Evolutionary conservation across 2,888 invertebrate species (phyloP).

Genomic region (Timema podura): DNA sequence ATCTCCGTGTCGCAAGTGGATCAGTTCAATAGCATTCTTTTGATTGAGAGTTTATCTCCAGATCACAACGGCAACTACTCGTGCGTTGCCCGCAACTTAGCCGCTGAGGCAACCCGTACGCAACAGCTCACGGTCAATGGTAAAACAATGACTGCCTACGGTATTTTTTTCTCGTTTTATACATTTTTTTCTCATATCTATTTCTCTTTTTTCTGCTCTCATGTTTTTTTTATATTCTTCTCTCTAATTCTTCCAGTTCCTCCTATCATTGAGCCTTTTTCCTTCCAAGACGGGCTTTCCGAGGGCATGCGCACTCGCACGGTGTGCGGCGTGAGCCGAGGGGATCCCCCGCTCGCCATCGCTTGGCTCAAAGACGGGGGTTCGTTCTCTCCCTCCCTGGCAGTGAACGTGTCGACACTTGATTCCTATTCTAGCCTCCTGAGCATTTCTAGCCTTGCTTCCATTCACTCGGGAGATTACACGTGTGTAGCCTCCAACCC

Average conservation of each 20-base stretch:
- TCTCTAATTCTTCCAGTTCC: slow-evolving; percentile 63
- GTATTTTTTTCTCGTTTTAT: slow-evolving; percentile 38
- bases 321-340: slow-evolving; percentile 74
- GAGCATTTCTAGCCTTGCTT: slow-evolving; percentile 71
- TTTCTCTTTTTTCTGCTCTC: slow-evolving; percentile 55
- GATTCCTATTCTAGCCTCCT: slow-evolving; percentile 74
- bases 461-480: slow-evolving; percentile 71
- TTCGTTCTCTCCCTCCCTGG: slow-evolving; percentile 60
- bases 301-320: slow-evolving; percentile 78
- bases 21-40: slow-evolving; percentile 72
- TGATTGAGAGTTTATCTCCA: slow-evolving; percentile 69
- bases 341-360: slow-evolving; percentile 75
- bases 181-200: slow-evolving; percentile 40
- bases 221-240: slow-evolving; percentile 55
- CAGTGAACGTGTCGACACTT: slow-evolving; percentile 66
- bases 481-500: slow-evolving; percentile 75
- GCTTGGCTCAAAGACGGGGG: slow-evolving; percentile 80
- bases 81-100: slow-evolving; percentile 67
- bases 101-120: slow-evolving; percentile 68
- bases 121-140: slow-evolving; percentile 73
- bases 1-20: slow-evolving; percentile 69
- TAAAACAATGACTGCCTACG: slow-evolving; percentile 47
- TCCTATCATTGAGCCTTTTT: slow-evolving; percentile 81
- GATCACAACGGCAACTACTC: slow-evolving; percentile 76
- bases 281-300: slow-evolving; percentile 76